Evolutionary conservation across 1,140 invertebrate genomes (phyloP).

Genomic region (Adoxophyes honmai): DNA sequence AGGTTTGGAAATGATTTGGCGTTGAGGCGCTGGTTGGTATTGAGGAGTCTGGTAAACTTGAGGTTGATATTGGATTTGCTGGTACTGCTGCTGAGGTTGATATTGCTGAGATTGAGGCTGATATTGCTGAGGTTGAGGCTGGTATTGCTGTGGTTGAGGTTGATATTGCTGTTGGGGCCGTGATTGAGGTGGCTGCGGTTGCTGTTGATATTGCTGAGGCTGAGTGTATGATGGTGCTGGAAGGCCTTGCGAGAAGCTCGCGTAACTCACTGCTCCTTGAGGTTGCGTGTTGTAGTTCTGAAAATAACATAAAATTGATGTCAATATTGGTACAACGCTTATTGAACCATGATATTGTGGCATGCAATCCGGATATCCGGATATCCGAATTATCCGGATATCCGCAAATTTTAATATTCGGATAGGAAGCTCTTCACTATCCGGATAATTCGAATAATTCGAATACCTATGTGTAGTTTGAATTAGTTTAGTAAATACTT

Average conservation of each 20-base stretch:
- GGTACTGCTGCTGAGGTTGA: conserved; percentile 17
- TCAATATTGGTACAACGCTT: too few species aligned
- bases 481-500: too few species aligned
- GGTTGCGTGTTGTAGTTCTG: conserved; percentile 39
- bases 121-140: conserved; percentile 19
- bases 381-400: too few species aligned
- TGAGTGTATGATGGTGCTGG: conserved; percentile 22
- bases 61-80: conserved; percentile 10
- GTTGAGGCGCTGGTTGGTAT: conserved; percentile 1
- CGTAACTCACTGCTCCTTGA: conserved; percentile 48
- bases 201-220: conserved; percentile 5
- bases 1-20: conserved; percentile 1
- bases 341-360: too few species aligned
- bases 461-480: too few species aligned
- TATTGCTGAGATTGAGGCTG: conserved; percentile 19
- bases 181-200: conserved; percentile 21
- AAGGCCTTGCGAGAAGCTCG: conserved; percentile 32
- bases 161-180: conserved; percentile 8
- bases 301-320: conserved; percentile 15
- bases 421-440: too few species aligned
- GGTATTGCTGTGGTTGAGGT: not conserved
- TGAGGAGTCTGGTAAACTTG: conserved; percentile 12
- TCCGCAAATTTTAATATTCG: too few species aligned
- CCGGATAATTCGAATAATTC: too few species aligned
- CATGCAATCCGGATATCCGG: too few species aligned